Evolutionary conservation across 37 sponge, comb jelly and placozoan species (phyloP).

Genomic region (Geodia barretti): DNA sequence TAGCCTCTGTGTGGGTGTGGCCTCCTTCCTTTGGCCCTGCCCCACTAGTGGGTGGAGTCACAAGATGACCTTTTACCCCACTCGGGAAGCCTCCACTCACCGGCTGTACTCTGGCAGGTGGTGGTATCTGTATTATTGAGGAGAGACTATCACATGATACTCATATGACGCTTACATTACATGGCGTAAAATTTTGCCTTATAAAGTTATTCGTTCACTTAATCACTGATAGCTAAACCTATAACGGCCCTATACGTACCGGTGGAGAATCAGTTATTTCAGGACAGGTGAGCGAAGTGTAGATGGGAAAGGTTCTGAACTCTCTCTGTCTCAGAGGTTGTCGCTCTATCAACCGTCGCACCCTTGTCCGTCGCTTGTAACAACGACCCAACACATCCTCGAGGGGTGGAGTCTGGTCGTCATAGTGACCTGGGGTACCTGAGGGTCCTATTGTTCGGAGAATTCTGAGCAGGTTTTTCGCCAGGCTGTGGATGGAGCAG

Average conservation of each 20-base stretch:
- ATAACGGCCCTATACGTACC: no score
- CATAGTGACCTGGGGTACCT: not conserved
- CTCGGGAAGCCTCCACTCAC: no score
- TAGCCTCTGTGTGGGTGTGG: not conserved
- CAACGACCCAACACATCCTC: slow-evolving; percentile 63
- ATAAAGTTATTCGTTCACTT: no score
- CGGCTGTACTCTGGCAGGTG: no score
- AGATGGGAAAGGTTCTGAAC: not conserved
- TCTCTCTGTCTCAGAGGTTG: not conserved
- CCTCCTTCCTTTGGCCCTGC: not conserved
- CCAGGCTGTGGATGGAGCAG: slow-evolving; percentile 21
- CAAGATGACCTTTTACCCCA: no score
- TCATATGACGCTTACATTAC: no score
- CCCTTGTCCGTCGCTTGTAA: slow-evolving; percentile 67
- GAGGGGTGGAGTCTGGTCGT: not conserved
- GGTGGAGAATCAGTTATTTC: no score
- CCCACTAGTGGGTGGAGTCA: no score
- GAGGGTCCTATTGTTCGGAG: not conserved
- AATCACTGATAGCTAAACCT: no score
- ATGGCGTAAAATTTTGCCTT: no score
- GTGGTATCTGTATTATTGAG: no score
- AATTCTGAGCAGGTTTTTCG: slow-evolving; percentile 33
- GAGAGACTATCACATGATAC: no score
- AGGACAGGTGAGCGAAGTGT: not conserved
- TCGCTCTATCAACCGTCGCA: slow-evolving; percentile 51